Conservation (phyloP, 1,140 invertebrate genomes). For the Saccostrea echinata region DNA sequence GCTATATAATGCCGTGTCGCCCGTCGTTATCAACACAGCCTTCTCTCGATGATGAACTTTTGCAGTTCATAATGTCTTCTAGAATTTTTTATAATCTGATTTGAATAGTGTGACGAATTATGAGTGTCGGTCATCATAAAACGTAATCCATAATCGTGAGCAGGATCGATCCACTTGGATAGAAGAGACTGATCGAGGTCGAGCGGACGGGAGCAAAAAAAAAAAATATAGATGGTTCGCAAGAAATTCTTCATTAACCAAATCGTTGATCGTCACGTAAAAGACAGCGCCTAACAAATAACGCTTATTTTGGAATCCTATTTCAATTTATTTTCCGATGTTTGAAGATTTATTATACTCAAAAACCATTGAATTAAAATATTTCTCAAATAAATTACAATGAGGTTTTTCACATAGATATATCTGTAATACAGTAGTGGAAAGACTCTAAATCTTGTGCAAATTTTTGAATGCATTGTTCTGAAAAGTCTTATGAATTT, state of each 20-base stretch:
- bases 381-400: too few relatives aligned
- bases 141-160: neutral
- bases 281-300: too few relatives aligned
- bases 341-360: neutral
- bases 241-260: neutral
- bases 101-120: neutral
- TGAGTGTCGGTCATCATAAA: neutral
- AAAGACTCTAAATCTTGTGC: too few relatives aligned
- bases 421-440: too few relatives aligned
- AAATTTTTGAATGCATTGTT: too few relatives aligned
- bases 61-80: neutral
- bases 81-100: slow-evolving; percentile 3
- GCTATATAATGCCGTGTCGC: neutral
- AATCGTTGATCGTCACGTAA: neutral
- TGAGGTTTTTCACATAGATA: too few relatives aligned
- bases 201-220: neutral
- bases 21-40: neutral
- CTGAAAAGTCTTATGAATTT: too few relatives aligned
- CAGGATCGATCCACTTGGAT: neutral
- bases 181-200: neutral
- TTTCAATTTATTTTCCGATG: neutral
- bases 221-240: neutral
- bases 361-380: too few relatives aligned
- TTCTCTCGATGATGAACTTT: neutral
- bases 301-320: neutral